Evolutionary conservation across 2,888 invertebrate species (phyloP), one percentile per base, ranked within the genome.

Genomic region (Acleris cristana): DNA sequence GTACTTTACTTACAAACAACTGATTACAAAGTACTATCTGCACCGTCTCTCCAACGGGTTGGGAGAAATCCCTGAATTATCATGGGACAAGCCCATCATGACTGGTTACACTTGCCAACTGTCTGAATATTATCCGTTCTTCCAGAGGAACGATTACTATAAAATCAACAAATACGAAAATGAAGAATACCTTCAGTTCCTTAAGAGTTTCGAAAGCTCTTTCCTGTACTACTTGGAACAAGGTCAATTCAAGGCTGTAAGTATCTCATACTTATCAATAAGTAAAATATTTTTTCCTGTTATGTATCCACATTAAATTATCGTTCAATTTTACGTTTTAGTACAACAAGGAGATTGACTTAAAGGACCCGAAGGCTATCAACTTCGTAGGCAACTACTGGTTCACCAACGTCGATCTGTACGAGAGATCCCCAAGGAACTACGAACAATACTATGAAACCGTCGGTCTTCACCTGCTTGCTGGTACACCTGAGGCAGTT

Each of bases 21-120:
- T 96, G 16, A 79, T 95, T 75, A 94, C 95, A 69, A 95, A 96
- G 78, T 96, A 95, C 90, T 94, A 95, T 77, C 83, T 96, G 78
- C 96, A 96, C 79, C 95, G 96, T 84, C 85, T 95, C 64, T 93
- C 95, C 45, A 94, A 95, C 73, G 94, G 94, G 21, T 77, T 95
- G 69, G 94, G 94, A 16, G 93, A 94, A 54, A 94, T 96, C 71
- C 92, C 94, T 8, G 90, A 93, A 23, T 87, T 94, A 76, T 87
- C 89, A 1, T 66, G 94, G 91, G 96, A 93, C 84, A 92, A 94
- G 62, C 94, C 96, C 2, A 84, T 88, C 70, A 78, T 83, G 70
- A 81, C 84, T 71, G 89, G 90, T 23, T 89, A 85, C 79, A 80
- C 81, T 67, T 80, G 86, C 18, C 72, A 79, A 71, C 59, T 82